These are phyloP conservation scores for Catharus fuscescens DNA, from an alignment of 2,113 vertebrate genomes.

Conservation along the genomic window DNA sequence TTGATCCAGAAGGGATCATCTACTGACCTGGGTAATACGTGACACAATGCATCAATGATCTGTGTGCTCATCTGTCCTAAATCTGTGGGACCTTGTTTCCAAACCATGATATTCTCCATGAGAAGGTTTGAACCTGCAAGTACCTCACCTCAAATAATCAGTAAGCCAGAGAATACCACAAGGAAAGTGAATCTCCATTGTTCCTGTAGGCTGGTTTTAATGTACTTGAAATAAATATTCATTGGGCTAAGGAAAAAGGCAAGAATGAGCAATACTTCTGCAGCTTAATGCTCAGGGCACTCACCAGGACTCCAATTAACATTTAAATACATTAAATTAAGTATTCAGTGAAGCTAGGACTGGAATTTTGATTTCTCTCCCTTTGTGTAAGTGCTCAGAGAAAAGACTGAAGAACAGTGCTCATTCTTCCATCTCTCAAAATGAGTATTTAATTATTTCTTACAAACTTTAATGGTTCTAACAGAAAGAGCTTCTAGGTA, in stretches of 20 bases:
- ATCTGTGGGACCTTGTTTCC: neutral
- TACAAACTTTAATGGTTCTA: neutral
- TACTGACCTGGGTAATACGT: neutral
- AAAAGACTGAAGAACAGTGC: slow-evolving; percentile 2
- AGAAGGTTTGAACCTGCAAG: neutral
- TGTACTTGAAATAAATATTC: slow-evolving; percentile 40
- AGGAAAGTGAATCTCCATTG: neutral
- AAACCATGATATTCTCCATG: neutral
- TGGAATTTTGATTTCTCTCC: neutral
- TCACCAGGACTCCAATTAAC: slow-evolving; percentile 48
- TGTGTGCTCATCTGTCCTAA: neutral
- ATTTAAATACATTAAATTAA: slow-evolving; percentile 58
- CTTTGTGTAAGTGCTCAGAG: neutral
- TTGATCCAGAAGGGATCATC: neutral
- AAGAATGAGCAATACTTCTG: slow-evolving; percentile 19
- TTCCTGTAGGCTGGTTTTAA: neutral
- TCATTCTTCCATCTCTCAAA: neutral
- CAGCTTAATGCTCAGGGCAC: slow-evolving; percentile 24
- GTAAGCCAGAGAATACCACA: neutral
- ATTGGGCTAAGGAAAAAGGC: slow-evolving; percentile 10
- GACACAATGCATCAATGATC: neutral
- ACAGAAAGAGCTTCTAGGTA: neutral
- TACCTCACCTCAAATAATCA: neutral
- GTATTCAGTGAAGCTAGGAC: slow-evolving; percentile 14
- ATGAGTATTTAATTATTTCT: slow-evolving; percentile 29